Base-by-base conservation (phyloP, 2,797 vertebrate genomes). In the Crocidura indochinensis region DNA sequence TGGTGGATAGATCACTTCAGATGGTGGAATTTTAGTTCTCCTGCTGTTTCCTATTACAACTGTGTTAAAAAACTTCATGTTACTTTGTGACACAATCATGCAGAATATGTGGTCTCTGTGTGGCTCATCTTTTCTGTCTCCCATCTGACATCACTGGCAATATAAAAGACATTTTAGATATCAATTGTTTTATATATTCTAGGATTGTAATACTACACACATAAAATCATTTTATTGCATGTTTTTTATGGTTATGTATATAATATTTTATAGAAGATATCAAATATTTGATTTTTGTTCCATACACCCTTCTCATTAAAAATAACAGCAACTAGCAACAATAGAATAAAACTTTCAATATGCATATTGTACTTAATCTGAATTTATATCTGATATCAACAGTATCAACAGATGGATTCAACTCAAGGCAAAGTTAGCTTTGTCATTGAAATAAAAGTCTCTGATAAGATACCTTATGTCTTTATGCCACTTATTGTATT, bases 271-370 rank as follows among this genome's bases (percentile, higher is more conserved):
- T 15, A 56, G 47, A 49, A 87, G 46, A 74, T 19, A 84, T 10
- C 46, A 89, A 64, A 85, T 88, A 91, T 73, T 94, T 91, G 79
- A 82, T 29, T 51, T 91, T 87, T 91, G 69, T 89, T 67, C 9
- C 4, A 1, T 27, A 62, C 3, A 73, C 19, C 24, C 82, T 68
- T 68, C 64, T 76, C 88, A 81, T 65, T 72, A 49, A 94, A 88
- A 47, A 29, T 5, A 38, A 38, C 14, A 53, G 15, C 51, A 53
- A 27, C 24, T 80, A 60, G 26, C 53, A 81, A 88, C 10, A 89
- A 22, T 87, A 75, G 14, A 76, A 87, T 76, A 31, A 92, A 85
- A 49, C 22, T 81, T 85, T 73, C 44, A 79, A 62, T 62, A 85
- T 84, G 53, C 87, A 38, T 31, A 89, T 92, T 85, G 29, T 44